A percentile compares a stretch with the other conserved stretches of the same genome.
These are phyloP conservation scores for Coptodon bakossiorum DNA, from an alignment of 2,113 vertebrate genomes.

Conservation along the genomic window DNA sequence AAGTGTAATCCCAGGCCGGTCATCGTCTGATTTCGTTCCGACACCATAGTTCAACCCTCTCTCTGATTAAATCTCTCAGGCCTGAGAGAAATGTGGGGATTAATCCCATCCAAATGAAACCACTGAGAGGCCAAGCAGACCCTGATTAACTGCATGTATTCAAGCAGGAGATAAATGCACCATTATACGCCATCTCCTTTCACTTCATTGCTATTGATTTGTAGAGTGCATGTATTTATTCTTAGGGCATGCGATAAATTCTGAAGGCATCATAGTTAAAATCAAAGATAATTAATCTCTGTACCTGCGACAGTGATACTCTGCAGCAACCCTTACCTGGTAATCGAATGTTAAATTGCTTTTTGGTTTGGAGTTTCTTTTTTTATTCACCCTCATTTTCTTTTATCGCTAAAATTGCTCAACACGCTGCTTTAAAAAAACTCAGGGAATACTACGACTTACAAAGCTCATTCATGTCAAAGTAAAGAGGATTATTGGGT, in stretches of 20 bases:
- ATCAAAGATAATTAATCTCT: conserved; percentile 3
- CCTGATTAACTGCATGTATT: conserved; percentile 49
- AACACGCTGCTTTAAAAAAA: background rate
- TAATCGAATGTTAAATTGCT: background rate
- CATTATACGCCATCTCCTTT: conserved; percentile 40
- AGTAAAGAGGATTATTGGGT: conserved; percentile 22
- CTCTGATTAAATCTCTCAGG: conserved; percentile 49
- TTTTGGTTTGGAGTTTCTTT: background rate
- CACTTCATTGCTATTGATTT: conserved; percentile 59
- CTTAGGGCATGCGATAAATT: conserved; percentile 1
- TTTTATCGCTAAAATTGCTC: background rate
- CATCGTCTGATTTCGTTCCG: conserved; percentile 34
- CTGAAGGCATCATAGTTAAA: background rate
- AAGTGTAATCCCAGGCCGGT: conserved; percentile 50
- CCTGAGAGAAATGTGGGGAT: conserved; percentile 31
- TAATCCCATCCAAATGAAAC: conserved; percentile 61
- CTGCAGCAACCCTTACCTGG: background rate
- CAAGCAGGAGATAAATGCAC: conserved; percentile 43
- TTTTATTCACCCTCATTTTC: background rate
- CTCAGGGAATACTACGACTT: background rate
- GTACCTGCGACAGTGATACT: background rate
- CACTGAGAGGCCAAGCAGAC: conserved; percentile 41
- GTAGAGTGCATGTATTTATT: conserved; percentile 43
- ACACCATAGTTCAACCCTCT: conserved; percentile 33
- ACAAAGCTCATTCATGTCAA: background rate